phyloP scores from a whole-genome alignment of 1,140 invertebrate species.

The Drosophila sucinea region DNA sequence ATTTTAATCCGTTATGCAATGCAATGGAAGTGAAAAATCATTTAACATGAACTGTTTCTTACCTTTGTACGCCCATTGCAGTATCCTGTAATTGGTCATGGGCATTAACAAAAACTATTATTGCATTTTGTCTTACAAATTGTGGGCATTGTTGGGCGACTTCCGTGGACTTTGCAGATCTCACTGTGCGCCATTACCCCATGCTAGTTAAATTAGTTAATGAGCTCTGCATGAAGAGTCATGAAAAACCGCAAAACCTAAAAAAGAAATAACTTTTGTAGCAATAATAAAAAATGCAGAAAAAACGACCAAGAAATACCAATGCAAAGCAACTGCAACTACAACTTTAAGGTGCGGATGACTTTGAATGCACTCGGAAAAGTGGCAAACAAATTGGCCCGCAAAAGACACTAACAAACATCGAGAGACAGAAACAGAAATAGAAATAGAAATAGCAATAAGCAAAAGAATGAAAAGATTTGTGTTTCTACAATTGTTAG shows the following conservation, averaged over 20 bases:
- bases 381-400: slow-evolving; percentile 70
- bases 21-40: no score
- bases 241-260: slow-evolving; percentile 58
- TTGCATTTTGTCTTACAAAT: neutral
- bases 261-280: slow-evolving; percentile 53
- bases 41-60: no score
- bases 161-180: slow-evolving; percentile 20
- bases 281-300: slow-evolving; percentile 51
- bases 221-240: slow-evolving; percentile 64
- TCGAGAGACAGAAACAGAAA: slow-evolving; percentile 30
- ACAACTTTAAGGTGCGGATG: slow-evolving; percentile 66
- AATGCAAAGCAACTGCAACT: slow-evolving; percentile 27
- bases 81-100: neutral
- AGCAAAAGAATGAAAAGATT: slow-evolving; percentile 46
- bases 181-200: slow-evolving; percentile 34
- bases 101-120: neutral
- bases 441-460: slow-evolving; percentile 26
- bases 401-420: slow-evolving; percentile 44
- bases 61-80: neutral
- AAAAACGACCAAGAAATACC: slow-evolving; percentile 44
- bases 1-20: no score
- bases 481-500: slow-evolving; percentile 71
- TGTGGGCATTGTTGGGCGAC: neutral
- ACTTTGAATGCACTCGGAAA: slow-evolving; percentile 59
- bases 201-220: slow-evolving; percentile 70